Base-by-base conservation (phyloP, 2,888 invertebrate genomes). In the Palloptera scutellata region DNA sequence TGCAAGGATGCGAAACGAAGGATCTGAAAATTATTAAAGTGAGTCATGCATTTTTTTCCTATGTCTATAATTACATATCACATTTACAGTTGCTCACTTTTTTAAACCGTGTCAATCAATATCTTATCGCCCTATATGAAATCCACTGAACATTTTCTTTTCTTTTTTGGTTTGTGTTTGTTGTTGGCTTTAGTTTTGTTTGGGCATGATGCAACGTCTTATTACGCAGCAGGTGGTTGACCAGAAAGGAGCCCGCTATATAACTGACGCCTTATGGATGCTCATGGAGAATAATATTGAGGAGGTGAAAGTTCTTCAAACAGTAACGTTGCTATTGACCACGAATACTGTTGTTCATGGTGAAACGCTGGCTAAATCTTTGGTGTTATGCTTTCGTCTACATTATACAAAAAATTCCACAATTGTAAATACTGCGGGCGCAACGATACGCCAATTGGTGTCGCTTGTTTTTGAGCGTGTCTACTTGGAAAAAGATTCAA, bases 1-100 rank as follows among this genome's bases (percentile, higher is more conserved):
- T 98, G 43, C 94, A 98, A 87, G 98, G 97, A 81, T 98, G 98
- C 87, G 97, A 98, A 84, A 97, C 97, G 40, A 97, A 96, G 86
- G 96, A 97, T 86, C 89, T 94, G 62, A 97, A 97, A 88, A 92
- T 98, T 77, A 96, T 97, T 61, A 94, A 93, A 90, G 94, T 94
- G 85, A 76, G 76, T 75, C 72, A 74, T 66, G 6, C 11, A 45
- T 20, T 42, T 51, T 48, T 10, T 48, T 59, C 59, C 30, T 61
- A 51, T 61, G 15, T 52, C 15, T 42, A 6, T 57, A 12, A 3
- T 57, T 57, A n/a, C 17, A 40, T 1, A 52, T 17, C 5, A 4
- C 41, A 43, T 41, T 4, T 64, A 30, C 5, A 17, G 19, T 13
- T 8, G 19, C 40, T 15, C 30, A 55, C 19, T 13, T 12, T 58